Conservation (phyloP, 2,888 invertebrate genomes). For the Polia nebulosa region DNA sequence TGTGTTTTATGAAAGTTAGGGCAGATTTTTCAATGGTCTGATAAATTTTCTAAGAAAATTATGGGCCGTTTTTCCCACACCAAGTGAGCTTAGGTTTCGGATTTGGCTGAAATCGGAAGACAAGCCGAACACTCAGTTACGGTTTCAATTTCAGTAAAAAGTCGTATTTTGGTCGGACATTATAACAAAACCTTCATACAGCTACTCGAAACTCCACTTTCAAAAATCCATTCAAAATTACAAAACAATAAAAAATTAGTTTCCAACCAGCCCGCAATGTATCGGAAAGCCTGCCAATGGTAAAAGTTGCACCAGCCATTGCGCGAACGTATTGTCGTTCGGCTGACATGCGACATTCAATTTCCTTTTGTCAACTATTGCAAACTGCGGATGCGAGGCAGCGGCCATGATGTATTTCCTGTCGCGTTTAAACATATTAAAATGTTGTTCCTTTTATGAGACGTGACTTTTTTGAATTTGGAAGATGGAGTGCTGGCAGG, state of each 20-base stretch:
- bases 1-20: no score
- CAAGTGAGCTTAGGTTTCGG: no score
- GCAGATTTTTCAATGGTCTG: no score
- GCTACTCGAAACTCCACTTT: not conserved
- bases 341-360: slow-evolving; percentile 71
- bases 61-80: no score
- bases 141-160: no score
- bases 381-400: slow-evolving; percentile 35
- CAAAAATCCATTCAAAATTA: not conserved
- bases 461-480: slow-evolving; percentile 6
- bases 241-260: slow-evolving; percentile 36
- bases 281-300: slow-evolving; percentile 39
- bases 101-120: no score
- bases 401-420: slow-evolving; percentile 52
- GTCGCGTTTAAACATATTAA: slow-evolving; percentile 53
- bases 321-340: slow-evolving; percentile 48
- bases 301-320: slow-evolving; percentile 43
- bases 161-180: no score
- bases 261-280: slow-evolving; percentile 1
- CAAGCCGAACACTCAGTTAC: no score
- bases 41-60: no score
- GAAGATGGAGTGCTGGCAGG: not conserved
- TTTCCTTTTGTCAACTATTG: slow-evolving; percentile 75
- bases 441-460: slow-evolving; percentile 40
- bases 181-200: not conserved